Base-by-base conservation (phyloP, 1,140 invertebrate species). In the Hypsibius dujardini region DNA sequence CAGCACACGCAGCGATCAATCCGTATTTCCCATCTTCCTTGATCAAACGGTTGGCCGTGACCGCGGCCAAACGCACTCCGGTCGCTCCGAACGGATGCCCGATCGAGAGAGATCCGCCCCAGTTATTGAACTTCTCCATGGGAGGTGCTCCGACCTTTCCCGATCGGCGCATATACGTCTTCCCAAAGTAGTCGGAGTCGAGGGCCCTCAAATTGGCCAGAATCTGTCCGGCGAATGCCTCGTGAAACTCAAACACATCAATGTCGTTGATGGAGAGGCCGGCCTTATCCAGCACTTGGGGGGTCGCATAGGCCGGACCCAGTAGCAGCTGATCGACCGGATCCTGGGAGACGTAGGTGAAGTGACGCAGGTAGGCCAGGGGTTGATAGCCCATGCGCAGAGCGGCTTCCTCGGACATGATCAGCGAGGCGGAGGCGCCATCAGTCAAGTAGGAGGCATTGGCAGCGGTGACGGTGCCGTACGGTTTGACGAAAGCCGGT, bases 1-100 rank as follows among this genome's bases (percentile, higher is more conserved):
- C 95, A 71, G 96, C 96, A 84, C 96, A 99, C n/a, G 96, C 96
- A 60, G 94, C 89, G 73, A 98, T 86, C 1, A 98, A 78, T 50
- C 87, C 95, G 77, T 89, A 87, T 80, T 94, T 88, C 67, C 95
- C 95, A 82, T 94, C 87, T 81, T 97, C 94, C 74, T 90, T 86
- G 7, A 93, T 88, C 73, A 99, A 82, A 72, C 96, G 83, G 79
- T 98, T 91, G 7, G 95, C 93, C 46, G 88, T 85, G 79, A 89
- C 89, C 75, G 88, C 86, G 1, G 87, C 84, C 59, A 92, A 81
- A 46, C 89, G 81, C 12, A 87, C 81, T 76, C 89, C 96, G 69
- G 96, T 99, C 59, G 96, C 96, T 50, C 92, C 96, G 81, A 99
- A 99, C 15, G 96, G 96, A 85, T 99, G 96, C 69, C 96, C 96